Evolutionary conservation across 2,888 invertebrate genomes (phyloP).

Genomic region (Physocephala rufipes): DNA sequence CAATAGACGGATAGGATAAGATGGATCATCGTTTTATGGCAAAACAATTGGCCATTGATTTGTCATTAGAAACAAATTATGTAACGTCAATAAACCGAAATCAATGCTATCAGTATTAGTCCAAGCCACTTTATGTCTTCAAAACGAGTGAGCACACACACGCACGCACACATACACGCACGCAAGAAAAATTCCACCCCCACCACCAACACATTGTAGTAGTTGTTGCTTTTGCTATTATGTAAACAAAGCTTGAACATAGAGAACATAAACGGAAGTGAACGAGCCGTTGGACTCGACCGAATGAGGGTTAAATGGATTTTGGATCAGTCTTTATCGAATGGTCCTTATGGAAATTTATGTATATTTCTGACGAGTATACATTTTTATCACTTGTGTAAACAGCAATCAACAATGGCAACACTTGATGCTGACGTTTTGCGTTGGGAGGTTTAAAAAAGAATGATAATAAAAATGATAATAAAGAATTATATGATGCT

Average conservation of each 20-base stretch:
- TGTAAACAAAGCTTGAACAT: no score
- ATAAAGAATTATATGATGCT: neutral
- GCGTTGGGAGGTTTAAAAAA: no score
- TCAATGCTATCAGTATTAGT: conserved; percentile 21
- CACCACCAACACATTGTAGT: no score
- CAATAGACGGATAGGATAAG: no score
- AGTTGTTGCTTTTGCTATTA: no score
- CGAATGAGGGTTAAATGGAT: conserved; percentile 56
- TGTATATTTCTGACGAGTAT: neutral
- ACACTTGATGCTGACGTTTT: conserved; percentile 55
- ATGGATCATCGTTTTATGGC: conserved; percentile 52
- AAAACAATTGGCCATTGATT: conserved; percentile 54
- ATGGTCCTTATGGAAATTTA: conserved; percentile 16
- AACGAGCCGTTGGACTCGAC: neutral
- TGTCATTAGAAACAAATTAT: conserved; percentile 49
- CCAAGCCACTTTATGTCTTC: neutral
- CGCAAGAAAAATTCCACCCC: no score
- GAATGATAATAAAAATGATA: neutral
- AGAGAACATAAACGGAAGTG: neutral
- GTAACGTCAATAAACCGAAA: conserved; percentile 19
- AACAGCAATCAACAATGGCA: conserved; percentile 55
- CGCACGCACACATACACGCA: neutral
- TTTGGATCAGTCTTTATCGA: conserved; percentile 56
- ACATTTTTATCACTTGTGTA: conserved; percentile 59
- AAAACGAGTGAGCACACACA: neutral